Evolutionary conservation across 2,888 invertebrate species (phyloP), one percentile per base, ranked within the genome.

Genomic region (Lasioglossum vierecki): DNA sequence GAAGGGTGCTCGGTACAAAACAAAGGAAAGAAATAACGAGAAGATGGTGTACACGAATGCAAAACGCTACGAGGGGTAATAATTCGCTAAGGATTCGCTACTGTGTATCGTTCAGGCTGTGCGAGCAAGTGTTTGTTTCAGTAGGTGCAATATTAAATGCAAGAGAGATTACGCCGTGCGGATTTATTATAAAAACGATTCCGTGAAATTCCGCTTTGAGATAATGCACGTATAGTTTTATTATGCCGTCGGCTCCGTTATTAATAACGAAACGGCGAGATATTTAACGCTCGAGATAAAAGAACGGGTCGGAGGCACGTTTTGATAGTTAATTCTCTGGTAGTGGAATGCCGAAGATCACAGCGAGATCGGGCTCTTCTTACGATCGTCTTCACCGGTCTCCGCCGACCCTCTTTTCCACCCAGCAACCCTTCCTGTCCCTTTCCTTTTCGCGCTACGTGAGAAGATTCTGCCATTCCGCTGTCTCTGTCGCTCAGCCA

Each of bases 281-380:
- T 82, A 83, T 88, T 89, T 89, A 88, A 41, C 70, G 82, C 63
- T 53, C 72, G 30, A 88, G 88, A 89, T 89, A 89, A 88, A 79
- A 82, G 81, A 68, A 76, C 74, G 66, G 73, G 80, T n/a, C 49
- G 75, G n/a, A n/a, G 57, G 72, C 90, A 90, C 88, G 90, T 88
- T 46, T 80, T 77, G 84, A 88, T 90, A 90, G 83, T 90, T 90
- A 90, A 90, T 90, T 90, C 80, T 80, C 73, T 82, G 75, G 75
- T 71, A 82, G 75, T 84, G 78, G 84, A 90, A 86, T 83, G 83
- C 71, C 76, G 75, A 83, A 84, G 87, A 82, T 71, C 83, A 70
- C 49, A 71, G 53, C 46, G 76, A 70, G 44, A 73, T 49, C 71
- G 30, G 15, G 39, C 46, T 75, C 78, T 82, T 74, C 76, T 86